Evolutionary conservation across 1,140 invertebrate species (phyloP), one percentile per base, ranked within the genome.

Genomic region (Melipona quadrifasciata): DNA sequence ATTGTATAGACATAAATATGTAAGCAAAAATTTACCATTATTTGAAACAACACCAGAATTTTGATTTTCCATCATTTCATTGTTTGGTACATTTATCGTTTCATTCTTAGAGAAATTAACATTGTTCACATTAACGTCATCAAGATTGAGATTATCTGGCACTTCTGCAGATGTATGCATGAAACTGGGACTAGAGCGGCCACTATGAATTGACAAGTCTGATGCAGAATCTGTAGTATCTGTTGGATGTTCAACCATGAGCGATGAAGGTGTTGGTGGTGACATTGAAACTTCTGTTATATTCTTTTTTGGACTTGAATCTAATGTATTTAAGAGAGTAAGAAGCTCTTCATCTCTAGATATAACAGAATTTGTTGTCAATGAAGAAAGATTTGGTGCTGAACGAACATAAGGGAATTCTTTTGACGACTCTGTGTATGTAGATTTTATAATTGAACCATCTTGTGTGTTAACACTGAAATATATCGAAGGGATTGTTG

Each of bases 201-300:
- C 90, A 77, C 91, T 93, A 16, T 89, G 84, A 74, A 89, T 74
- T 5, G 91, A 91, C 70, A 91, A 86, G 80, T 93, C 92, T 11
- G 91, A 91, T 67, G 90, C 80, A 24, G 91, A 92, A 84, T 93
- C 93, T 58, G 87, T 80, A 79, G 89, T 90, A 73, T 92, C 90
- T 1, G 86, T 80, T 47, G 90, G 81, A 78, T 89, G 87, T 64
- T 93, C 93, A 10, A 92, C 84, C 73, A 91, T 82, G 19, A 90
- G 78, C 0, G 91, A 90, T 0, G 87, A 93, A 68, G 91, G 89
- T 68, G 91, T 92, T 61, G 87, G 76, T n/a, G 91, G 82, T 47
- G 88, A 86, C 27, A 90, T 85, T 1, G 75, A 47, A 10, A 71
- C 79, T 65, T 87, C 82, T 39, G 21, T 72, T 58, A 51, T 82